Base-by-base conservation (phyloP, 23 tunicate species). In the Halocynthia roretzi region DNA sequence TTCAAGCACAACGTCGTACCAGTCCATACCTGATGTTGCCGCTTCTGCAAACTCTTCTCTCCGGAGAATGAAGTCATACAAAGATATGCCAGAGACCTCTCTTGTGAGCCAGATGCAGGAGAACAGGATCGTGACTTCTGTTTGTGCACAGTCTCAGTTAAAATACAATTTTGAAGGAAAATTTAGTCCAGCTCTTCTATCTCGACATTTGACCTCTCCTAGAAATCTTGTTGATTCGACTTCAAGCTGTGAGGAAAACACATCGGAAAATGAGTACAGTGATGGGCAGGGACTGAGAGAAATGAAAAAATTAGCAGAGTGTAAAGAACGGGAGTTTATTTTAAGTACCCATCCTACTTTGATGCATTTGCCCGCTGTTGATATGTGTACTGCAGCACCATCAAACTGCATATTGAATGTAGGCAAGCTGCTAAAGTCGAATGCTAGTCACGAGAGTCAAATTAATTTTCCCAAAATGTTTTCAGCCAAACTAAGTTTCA, bases 11-110 rank as follows among this genome's bases (percentile, higher is more conserved):
- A 68, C 83, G 53, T 51, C 62, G 5, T 78, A 57, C 19, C 62
- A 71, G 8, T 53, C 82, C 50, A 77, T 86, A 11, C 98, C 98
- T 10, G 98, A 92, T 66, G 98, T 92, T 17, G 97, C 96, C 6
- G 91, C 87, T 5, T 91, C 98, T 31, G 98, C 98, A 10, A 82
- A 92, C 58, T 92, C 92, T 55, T 85, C 97, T 7, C 15, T 90
- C 48, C 83, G 65, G 48, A 70, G 85, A 15, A 69, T 70, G 12
- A 76, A 60, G 64, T 15, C 64, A 60, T n/a, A 18, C 64, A n/a
- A n/a, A 19, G 12, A 50, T 67, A 11, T 21, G 71, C 22, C 64
- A 60, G 18, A 15, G 64, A 60, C 64, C 17, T 60, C 18, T 60
- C 64, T 18, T n/a, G 18, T 2, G 2, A 60, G n/a, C 17, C 64